Evolutionary conservation across 2,797 vertebrate genomes (phyloP).

Genomic region (Diplodus sargus): DNA sequence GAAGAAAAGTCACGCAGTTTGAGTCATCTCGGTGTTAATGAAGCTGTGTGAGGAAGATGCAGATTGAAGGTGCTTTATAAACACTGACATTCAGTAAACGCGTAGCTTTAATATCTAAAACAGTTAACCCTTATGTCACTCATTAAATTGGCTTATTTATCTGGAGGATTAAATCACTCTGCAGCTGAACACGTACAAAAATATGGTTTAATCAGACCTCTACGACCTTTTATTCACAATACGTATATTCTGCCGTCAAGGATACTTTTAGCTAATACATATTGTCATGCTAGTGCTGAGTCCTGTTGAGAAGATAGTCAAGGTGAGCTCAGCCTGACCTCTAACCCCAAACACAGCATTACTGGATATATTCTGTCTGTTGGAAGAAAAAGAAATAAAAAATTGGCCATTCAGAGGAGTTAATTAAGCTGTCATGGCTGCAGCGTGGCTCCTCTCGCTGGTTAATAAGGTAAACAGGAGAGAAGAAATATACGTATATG

Average conservation of each 20-base stretch:
- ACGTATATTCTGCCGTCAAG: slow-evolving; percentile 28
- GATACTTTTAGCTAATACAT: slow-evolving; percentile 9
- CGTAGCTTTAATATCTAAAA: slow-evolving; percentile 37
- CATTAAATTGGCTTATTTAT: background rate
- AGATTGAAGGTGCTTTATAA: background rate
- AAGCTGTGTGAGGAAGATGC: no score
- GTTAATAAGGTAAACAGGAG: background rate
- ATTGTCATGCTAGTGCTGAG: background rate
- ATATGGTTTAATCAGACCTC: slow-evolving; percentile 22
- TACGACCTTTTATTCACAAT: background rate
- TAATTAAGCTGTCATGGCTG: background rate
- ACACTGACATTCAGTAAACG: slow-evolving; percentile 16
- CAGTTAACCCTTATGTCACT: slow-evolving; percentile 35
- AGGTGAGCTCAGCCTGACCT: slow-evolving; percentile 4
- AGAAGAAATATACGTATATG: background rate
- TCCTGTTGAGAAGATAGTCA: background rate
- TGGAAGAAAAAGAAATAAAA: no score
- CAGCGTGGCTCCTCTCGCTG: background rate
- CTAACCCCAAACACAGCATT: background rate
- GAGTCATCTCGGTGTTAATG: no score
- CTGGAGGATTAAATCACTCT: slow-evolving; percentile 25
- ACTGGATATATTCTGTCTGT: no score
- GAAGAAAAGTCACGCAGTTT: no score
- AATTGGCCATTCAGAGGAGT: background rate
- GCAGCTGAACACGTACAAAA: slow-evolving; percentile 7